phyloP scores from a whole-genome alignment of 2,113 vertebrate genomes.

The Anolis sagrei region DNA sequence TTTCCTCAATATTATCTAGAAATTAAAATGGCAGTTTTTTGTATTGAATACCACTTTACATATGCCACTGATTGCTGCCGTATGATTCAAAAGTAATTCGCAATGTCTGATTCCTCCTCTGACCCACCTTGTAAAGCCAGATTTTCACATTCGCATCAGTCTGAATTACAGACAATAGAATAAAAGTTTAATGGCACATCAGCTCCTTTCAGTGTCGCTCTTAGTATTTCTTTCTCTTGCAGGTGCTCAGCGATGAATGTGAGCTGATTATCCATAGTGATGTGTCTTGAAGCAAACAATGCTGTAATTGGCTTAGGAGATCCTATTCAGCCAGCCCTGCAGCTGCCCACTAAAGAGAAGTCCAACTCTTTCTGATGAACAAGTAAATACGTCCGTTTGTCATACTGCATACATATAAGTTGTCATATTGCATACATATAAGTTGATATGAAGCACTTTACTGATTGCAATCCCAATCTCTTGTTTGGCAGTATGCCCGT shows the following conservation, averaged over 20 bases:
- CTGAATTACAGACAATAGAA: conserved; percentile 9
- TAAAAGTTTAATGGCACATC: neutral
- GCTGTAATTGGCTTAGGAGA: conserved; percentile 43
- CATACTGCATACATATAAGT: conserved; percentile 14
- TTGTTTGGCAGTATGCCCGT: neutral
- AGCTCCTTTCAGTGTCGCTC: conserved; percentile 4
- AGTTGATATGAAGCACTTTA: conserved; percentile 19
- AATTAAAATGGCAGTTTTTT: neutral
- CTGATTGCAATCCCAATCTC: conserved; percentile 5
- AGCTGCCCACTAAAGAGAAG: conserved; percentile 60
- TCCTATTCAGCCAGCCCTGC: conserved; percentile 50
- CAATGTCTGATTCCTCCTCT: conserved; percentile 15
- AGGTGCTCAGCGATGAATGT: conserved; percentile 72
- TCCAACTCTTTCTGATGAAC: conserved; percentile 26
- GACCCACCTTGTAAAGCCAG: fast-evolving
- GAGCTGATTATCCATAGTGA: conserved; percentile 61
- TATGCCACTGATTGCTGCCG: neutral
- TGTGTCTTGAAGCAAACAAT: conserved; percentile 53
- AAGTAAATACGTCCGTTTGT: conserved; percentile 41
- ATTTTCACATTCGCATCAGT: neutral
- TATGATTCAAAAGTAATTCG: neutral
- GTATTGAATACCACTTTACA: neutral
- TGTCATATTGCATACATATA: conserved; percentile 30
- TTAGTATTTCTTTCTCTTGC: conserved; percentile 42
- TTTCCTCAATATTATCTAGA: neutral